These are phyloP conservation scores for Cantharis flavilabris DNA, from an alignment of 2,888 invertebrate genomes.

Conservation along the genomic window DNA sequence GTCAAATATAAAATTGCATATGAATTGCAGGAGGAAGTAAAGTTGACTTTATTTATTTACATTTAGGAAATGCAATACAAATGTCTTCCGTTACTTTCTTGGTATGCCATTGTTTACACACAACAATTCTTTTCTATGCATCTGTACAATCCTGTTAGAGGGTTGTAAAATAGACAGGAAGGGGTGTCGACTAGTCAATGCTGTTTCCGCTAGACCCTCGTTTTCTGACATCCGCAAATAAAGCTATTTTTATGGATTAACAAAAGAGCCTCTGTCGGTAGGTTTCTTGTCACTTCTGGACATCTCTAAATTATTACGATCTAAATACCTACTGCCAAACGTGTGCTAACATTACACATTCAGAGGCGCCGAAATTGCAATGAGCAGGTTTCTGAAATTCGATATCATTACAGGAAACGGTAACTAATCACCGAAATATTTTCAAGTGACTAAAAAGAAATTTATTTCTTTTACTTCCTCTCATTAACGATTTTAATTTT, in stretches of 20 bases:
- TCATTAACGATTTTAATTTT: background rate
- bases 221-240: conserved; percentile 40
- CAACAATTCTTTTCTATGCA: conserved; percentile 2
- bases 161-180: conserved; percentile 40
- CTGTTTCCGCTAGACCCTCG: conserved; percentile 42
- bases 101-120: conserved; percentile 5
- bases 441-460: background rate
- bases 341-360: background rate
- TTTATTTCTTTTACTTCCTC: background rate
- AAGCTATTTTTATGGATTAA: conserved; percentile 27
- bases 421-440: background rate
- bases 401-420: conserved; percentile 10
- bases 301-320: background rate
- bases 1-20: background rate
- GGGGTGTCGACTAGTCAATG: conserved; percentile 46
- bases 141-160: conserved; percentile 13
- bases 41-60: background rate
- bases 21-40: background rate
- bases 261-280: conserved; percentile 24
- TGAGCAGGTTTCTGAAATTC: background rate
- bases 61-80: background rate
- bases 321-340: background rate
- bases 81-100: background rate
- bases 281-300: conserved; percentile 1
- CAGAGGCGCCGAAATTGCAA: conserved; percentile 10